A percentile compares a stretch with the other conserved stretches of the same genome.
These are phyloP conservation scores for Zoroaster sp. DNA, from an alignment of 53 echinoderm and acorn worm species.

Conservation along the genomic window DNA sequence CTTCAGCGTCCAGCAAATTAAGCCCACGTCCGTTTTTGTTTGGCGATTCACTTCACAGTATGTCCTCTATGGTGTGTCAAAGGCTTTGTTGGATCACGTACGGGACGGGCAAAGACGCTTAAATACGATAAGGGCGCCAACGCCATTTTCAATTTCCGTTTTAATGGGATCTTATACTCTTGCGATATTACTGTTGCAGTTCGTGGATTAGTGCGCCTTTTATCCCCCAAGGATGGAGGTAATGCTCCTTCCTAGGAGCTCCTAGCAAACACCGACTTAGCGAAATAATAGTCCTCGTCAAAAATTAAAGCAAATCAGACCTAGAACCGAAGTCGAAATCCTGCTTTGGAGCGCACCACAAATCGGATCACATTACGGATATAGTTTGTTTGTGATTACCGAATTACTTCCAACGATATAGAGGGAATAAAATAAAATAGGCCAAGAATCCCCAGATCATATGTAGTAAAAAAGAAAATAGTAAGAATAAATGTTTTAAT, in stretches of 20 bases:
- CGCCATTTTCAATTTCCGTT: neutral
- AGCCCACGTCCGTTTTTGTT: neutral
- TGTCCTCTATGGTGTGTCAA: too few species aligned
- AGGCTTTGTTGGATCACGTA: neutral
- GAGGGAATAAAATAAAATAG: too few species aligned
- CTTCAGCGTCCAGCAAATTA: neutral
- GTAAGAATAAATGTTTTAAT: neutral
- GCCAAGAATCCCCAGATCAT: neutral
- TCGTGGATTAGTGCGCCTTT: neutral
- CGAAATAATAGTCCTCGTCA: neutral
- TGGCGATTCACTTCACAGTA: neutral
- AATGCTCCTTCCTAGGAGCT: neutral
- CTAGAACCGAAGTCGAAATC: neutral
- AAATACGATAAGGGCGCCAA: conserved; percentile 27
- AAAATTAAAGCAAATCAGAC: neutral
- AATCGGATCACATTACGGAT: neutral
- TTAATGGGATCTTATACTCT: conserved; percentile 28
- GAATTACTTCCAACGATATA: neutral
- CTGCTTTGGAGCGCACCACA: neutral
- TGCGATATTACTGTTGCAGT: neutral
- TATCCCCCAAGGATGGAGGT: neutral
- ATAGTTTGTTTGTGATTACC: neutral
- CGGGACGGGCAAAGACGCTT: neutral
- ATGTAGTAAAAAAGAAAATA: neutral
- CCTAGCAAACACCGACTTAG: neutral